phyloP scores from a whole-genome alignment of 2,113 vertebrate species.

The Rhea pennata region DNA sequence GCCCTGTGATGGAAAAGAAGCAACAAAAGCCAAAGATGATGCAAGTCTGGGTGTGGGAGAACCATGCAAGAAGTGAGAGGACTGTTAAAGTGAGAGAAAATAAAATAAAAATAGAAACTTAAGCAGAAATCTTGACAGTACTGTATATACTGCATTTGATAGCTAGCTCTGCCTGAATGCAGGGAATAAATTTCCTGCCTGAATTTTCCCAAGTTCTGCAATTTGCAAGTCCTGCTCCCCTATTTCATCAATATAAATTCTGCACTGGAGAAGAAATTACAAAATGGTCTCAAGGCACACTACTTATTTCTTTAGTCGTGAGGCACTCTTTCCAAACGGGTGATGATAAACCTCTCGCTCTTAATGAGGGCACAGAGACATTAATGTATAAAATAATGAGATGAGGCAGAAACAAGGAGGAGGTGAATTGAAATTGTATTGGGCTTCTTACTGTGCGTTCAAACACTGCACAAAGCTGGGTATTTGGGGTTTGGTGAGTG shows the following conservation, averaged over 20 bases:
- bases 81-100: neutral
- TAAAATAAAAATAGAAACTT: no score
- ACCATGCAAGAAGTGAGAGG: neutral
- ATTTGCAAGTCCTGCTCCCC: neutral
- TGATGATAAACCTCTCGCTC: neutral
- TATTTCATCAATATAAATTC: neutral
- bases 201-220: accelerated
- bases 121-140: neutral
- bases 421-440: neutral
- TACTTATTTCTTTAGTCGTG: neutral
- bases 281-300: neutral
- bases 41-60: neutral
- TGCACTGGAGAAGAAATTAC: neutral
- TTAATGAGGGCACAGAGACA: neutral
- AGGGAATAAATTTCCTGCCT: no score
- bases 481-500: neutral
- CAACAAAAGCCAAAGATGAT: neutral
- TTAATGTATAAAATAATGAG: neutral
- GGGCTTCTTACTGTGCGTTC: accelerated
- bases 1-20: neutral
- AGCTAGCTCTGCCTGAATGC: neutral
- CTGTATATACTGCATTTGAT: neutral
- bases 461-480: neutral
- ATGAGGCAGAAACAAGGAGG: neutral
- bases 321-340: neutral